Base-by-base conservation (phyloP, 2,113 vertebrate species). In the Puntigrus tetrazona region DNA sequence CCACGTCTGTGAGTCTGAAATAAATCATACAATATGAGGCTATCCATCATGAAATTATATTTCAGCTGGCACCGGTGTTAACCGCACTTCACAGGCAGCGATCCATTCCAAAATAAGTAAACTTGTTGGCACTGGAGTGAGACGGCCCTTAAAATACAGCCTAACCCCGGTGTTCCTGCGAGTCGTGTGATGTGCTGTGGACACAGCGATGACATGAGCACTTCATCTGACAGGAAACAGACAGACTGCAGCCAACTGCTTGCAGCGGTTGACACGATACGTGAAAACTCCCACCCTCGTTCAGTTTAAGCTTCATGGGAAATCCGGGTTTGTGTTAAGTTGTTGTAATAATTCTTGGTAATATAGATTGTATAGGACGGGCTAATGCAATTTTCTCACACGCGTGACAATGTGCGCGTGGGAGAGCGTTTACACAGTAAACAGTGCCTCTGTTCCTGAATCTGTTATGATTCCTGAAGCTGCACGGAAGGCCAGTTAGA, bases 61-160 rank as follows among this genome's bases (percentile, higher is more conserved):
- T 82, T 82, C 79, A 85, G 73, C 63, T 85, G 83, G 86, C 84
- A 85, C 57, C 65, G 25, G 8, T 47, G 20, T 41, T 82, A 45
- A 85, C 84, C 80, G n/a, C 65, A 83, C 69, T 74, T 29, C 65
- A 79, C 55, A 41, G 41, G 84, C 67, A 69, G 78, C 29, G 22
- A 47, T 65, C 78, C 67, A 50, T 45, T 87, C 84, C 80, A 87
- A 85, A 87, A 78, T 78, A 87, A 87, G 82, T 79, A 79, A 85
- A 79, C 61, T 85, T 83, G 52, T 77, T 85, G 86, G 73, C 83
- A 59, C 18, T 34, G 47, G 38, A 81, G 29, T 34, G 57, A 75
- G 77, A 52, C 75, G 52, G 83, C 31, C 50, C 79, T 80, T 83
- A 87, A 88, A 87, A 87, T 79, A 87, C 67, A 67, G 8, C 65